Percentiles rank a stretch among this genome's conserved stretches.
Conservation (phyloP, 2,797 vertebrate genomes). For the Atherinosoma microstoma region DNA sequence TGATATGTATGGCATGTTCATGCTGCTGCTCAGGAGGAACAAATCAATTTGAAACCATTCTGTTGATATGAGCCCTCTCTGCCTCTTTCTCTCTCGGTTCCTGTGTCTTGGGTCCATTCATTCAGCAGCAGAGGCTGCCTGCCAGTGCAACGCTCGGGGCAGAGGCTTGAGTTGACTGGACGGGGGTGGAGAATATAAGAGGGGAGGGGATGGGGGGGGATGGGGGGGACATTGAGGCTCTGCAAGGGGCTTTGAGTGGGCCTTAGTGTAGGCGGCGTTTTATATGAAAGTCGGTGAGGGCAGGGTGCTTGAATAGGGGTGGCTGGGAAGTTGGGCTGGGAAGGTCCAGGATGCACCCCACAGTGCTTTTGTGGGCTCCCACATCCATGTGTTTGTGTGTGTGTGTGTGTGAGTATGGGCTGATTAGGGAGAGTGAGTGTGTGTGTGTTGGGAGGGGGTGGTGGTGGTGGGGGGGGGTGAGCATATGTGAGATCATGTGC, state of each 20-base stretch:
- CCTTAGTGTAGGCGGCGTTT: constrained; percentile 78
- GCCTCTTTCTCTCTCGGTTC: constrained; percentile 66
- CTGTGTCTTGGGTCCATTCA: constrained; percentile 71
- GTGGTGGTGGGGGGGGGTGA: constrained; percentile 23
- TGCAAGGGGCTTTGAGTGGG: constrained; percentile 79
- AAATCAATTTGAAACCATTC: constrained; percentile 76
- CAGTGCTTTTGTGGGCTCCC: constrained; percentile 77
- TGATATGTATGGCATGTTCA: constrained; percentile 74
- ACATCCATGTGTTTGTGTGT: constrained; percentile 65
- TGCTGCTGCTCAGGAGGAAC: constrained; percentile 66
- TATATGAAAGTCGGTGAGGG: constrained; percentile 78
- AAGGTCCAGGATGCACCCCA: constrained; percentile 82
- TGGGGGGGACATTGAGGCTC: constrained; percentile 68
- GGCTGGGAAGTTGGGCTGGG: constrained; percentile 78
- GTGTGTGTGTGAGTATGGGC: constrained; percentile 30
- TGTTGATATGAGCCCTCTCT: constrained; percentile 65
- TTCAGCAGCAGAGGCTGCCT: constrained; percentile 65
- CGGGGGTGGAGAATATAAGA: constrained; percentile 61
- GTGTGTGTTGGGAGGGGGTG: constrained; percentile 29
- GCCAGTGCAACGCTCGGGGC: constrained; percentile 73
- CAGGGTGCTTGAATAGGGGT: constrained; percentile 76
- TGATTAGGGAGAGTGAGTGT: constrained; percentile 13
- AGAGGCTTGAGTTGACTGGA: constrained; percentile 72
- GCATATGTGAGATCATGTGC: constrained; percentile 85
- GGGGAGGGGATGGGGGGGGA: constrained; percentile 41